phyloP scores from a whole-genome alignment of 2,113 vertebrate species.

The Psammodynastes pulverulentus region DNA sequence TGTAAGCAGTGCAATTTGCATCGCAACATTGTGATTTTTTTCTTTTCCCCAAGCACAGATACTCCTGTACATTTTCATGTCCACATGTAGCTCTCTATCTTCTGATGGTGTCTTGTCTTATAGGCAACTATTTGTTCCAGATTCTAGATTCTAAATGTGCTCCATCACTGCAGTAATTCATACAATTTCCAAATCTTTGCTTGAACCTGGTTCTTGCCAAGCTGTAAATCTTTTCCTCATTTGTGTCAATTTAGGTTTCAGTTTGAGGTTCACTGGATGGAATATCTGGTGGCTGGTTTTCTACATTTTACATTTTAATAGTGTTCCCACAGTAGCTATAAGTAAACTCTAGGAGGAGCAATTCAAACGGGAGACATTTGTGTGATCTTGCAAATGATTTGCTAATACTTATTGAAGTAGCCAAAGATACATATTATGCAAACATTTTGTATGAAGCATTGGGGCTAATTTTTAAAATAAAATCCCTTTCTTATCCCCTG shows the following conservation, averaged over 20 bases:
- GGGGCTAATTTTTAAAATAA: neutral
- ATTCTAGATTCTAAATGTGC: neutral
- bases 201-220: neutral
- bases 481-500: neutral
- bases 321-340: neutral
- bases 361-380: neutral
- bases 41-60: neutral
- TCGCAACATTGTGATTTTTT: neutral
- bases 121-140: neutral
- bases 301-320: neutral
- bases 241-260: neutral
- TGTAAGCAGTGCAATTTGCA: neutral
- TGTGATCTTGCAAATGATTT: neutral
- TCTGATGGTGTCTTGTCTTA: neutral
- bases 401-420: neutral
- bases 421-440: neutral
- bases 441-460: neutral
- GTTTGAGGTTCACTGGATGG: neutral
- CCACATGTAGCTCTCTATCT: neutral
- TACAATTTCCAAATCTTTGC: neutral
- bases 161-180: neutral
- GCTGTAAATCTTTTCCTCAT: neutral
- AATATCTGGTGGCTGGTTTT: neutral
- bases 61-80: neutral
- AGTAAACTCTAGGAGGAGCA: neutral